Evolutionary conservation across 2,113 vertebrate species (phyloP).

Genomic region (Gobio gobio): DNA sequence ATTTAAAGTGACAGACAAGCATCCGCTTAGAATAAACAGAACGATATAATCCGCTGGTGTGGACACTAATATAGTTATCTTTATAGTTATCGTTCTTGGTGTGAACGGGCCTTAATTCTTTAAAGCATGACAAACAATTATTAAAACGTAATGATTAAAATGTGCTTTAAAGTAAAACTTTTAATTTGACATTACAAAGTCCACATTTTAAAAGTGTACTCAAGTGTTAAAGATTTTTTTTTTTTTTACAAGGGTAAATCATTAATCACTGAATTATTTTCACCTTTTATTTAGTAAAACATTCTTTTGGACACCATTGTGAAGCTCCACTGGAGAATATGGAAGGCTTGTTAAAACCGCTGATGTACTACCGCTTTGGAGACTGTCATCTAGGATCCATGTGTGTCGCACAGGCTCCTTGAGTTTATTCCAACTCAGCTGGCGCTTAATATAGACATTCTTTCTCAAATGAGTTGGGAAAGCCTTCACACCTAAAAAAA

Average conservation of each 20-base stretch:
- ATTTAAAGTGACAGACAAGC: no score
- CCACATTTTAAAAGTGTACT: no score
- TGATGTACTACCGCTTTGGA: background rate
- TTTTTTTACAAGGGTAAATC: background rate
- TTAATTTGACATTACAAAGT: no score
- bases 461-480: background rate
- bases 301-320: background rate
- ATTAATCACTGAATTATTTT: background rate
- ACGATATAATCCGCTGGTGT: no score
- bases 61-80: no score
- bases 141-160: no score
- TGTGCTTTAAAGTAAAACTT: no score
- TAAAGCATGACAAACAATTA: no score
- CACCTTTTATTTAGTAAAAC: background rate
- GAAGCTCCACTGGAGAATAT: background rate
- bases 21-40: no score
- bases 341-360: background rate
- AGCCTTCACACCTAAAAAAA: background rate
- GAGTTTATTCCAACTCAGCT: background rate
- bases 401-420: background rate
- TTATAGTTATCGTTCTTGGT: no score
- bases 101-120: no score
- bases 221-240: no score
- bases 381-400: background rate
- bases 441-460: background rate